These are phyloP conservation scores for Varecia variegata DNA, from an alignment of 2,797 vertebrate genomes.

Conservation along the genomic window DNA sequence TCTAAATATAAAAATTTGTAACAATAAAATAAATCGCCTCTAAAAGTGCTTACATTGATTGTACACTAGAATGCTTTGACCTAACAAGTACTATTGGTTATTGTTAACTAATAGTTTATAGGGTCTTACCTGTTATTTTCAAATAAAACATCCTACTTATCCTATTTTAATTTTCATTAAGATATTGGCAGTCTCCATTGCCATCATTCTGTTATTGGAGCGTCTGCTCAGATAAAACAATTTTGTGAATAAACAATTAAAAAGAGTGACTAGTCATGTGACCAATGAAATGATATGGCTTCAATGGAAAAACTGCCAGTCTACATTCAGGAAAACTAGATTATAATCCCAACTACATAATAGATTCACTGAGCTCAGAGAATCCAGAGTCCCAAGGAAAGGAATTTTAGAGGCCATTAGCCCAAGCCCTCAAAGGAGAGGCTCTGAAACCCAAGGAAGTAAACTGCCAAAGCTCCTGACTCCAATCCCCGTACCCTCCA, in stretches of 20 bases:
- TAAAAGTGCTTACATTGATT: background rate
- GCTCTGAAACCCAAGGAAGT: background rate
- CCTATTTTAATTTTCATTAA: slow-evolving; percentile 4
- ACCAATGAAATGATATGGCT: background rate
- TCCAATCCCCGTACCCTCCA: background rate
- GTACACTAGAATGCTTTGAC: background rate
- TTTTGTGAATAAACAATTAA: background rate
- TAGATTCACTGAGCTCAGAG: background rate
- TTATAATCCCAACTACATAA: background rate
- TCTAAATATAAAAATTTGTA: background rate
- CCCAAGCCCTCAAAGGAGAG: background rate
- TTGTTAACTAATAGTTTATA: background rate
- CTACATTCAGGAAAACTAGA: background rate
- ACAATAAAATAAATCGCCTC: slow-evolving; percentile 10
- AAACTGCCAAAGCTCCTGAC: background rate
- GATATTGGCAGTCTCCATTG: background rate
- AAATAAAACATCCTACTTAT: background rate
- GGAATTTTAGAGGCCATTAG: background rate
- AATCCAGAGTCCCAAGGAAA: background rate
- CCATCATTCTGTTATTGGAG: background rate
- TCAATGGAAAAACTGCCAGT: background rate
- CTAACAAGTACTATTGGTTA: background rate
- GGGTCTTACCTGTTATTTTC: background rate
- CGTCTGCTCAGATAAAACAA: slow-evolving; percentile 16
- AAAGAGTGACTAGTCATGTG: background rate